phyloP scores from a whole-genome alignment of 2,113 vertebrate genomes.

The Passer montanus region DNA sequence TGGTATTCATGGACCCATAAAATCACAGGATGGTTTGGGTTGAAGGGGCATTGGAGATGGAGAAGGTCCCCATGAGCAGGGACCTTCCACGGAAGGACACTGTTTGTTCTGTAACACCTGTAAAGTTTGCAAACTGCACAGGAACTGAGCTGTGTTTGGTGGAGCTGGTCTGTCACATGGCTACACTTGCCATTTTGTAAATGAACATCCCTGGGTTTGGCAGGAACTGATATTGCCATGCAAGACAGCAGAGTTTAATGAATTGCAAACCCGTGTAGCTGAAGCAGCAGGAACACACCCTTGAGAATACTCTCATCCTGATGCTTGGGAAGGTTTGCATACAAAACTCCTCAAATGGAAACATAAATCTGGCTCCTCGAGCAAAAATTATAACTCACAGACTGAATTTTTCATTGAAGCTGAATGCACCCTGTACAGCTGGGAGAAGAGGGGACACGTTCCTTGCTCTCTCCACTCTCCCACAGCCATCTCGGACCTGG shows the following conservation, averaged over 20 bases:
- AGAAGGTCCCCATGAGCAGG: not conserved
- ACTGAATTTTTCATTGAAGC: not conserved
- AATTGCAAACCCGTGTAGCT: not conserved
- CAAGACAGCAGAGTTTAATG: not conserved
- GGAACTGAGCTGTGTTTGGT: not conserved
- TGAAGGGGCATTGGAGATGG: not conserved
- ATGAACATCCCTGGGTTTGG: not conserved
- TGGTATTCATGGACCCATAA: no score
- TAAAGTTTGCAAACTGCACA: not conserved
- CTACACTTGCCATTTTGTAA: not conserved
- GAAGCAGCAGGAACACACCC: not conserved
- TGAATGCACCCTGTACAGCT: accelerated
- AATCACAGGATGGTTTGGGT: not conserved
- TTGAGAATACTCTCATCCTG: not conserved
- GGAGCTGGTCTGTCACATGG: not conserved
- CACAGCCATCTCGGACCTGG: not conserved
- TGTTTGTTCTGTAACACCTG: not conserved
- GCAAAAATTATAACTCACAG: not conserved
- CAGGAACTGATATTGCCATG: not conserved
- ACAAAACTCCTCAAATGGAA: not conserved
- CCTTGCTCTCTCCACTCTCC: not conserved
- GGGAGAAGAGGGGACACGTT: not conserved
- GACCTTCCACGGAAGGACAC: not conserved
- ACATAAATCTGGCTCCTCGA: not conserved
- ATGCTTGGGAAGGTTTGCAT: not conserved